Evolutionary conservation across 2,113 vertebrate species (phyloP).

Genomic region (Eupsittula cactorum): DNA sequence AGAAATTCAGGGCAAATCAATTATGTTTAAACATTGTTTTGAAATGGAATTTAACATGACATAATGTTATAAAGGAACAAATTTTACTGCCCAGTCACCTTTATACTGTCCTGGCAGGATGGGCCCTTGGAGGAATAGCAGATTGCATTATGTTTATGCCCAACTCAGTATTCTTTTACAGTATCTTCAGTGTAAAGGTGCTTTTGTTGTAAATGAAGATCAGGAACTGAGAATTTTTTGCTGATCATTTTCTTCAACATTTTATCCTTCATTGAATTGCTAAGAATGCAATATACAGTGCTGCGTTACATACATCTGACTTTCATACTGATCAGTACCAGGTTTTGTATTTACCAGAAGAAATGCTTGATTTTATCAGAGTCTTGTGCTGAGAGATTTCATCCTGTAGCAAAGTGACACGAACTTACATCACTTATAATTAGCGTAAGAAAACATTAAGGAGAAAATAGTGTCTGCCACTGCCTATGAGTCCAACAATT

Average conservation of each 20-base stretch:
- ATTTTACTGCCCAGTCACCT: constrained; percentile 4
- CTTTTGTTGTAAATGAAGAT: background rate
- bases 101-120: background rate
- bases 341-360: background rate
- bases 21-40: constrained; percentile 51
- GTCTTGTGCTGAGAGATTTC: background rate
- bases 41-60: constrained; percentile 26
- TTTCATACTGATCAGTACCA: background rate
- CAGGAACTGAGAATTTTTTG: background rate
- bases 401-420: background rate
- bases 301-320: background rate
- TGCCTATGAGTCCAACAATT: background rate
- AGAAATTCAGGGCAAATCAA: constrained; percentile 31
- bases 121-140: background rate
- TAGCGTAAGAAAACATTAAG: background rate
- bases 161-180: background rate
- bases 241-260: background rate
- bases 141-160: background rate
- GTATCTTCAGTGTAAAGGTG: background rate
- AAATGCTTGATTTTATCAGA: background rate
- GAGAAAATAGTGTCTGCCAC: background rate
- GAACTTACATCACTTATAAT: background rate
- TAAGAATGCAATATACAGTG: background rate
- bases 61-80: constrained; percentile 6
- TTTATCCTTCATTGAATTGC: background rate